phyloP scores from a whole-genome alignment of 2,113 vertebrate genomes.

The Platysternon megacephalum region DNA sequence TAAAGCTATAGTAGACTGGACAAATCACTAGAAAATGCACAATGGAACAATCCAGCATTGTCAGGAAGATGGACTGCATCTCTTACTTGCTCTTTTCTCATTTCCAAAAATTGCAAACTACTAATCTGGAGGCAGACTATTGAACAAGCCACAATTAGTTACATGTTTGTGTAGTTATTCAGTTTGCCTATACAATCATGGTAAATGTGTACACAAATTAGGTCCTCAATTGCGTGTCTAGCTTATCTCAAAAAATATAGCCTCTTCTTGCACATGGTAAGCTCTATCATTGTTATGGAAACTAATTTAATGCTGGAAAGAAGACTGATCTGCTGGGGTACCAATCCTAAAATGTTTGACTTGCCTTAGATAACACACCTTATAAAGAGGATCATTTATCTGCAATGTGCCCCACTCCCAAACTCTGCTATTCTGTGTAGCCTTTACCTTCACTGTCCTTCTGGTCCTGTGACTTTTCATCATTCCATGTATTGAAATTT shows the following conservation, averaged over 20 bases:
- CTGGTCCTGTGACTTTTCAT: not conserved
- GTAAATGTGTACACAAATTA: not conserved
- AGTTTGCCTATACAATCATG: conserved; percentile 3
- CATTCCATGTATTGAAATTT: not conserved
- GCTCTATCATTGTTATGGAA: not conserved
- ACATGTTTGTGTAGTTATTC: not conserved
- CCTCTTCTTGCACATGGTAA: not conserved
- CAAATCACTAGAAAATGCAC: conserved; percentile 11
- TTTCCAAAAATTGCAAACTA: not conserved
- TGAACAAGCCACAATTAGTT: not conserved
- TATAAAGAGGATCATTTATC: not conserved
- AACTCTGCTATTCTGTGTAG: not conserved
- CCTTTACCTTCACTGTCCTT: not conserved
- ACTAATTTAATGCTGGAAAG: not conserved
- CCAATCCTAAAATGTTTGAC: not conserved
- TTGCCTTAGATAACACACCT: not conserved
- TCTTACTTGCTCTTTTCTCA: not conserved
- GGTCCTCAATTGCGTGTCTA: not conserved
- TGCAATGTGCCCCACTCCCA: not conserved
- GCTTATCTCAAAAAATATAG: not conserved
- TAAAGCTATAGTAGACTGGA: conserved; percentile 40
- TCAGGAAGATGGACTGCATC: not conserved
- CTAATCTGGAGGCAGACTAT: not conserved
- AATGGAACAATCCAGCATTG: not conserved
- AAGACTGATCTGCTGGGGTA: not conserved